Base-by-base conservation (phyloP, 2,888 invertebrate species). In the Antitype chi region DNA sequence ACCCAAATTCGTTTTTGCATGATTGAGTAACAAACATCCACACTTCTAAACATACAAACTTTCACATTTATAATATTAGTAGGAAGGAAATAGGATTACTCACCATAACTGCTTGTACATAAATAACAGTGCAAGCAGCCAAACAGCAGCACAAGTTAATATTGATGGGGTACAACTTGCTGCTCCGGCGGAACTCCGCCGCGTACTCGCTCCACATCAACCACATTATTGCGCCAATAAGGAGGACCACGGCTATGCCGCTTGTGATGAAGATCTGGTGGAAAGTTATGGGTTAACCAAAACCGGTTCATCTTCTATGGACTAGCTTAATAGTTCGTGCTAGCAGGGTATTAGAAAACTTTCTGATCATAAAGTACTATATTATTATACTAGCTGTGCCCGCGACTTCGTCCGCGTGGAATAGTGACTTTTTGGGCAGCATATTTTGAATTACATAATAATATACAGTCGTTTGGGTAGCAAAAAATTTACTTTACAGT, bases 71-170 rank as follows among this genome's bases (percentile, higher is more conserved):
- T n/a, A n/a, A n/a, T n/a, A n/a, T n/a, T n/a, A n/a, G n/a, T n/a
- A n/a, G n/a, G n/a, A n/a, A n/a, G n/a, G 32, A 32, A 32, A 38
- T 38, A 38, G 38, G 3, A 47, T 47, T 11, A 66, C 96, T 95
- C 92, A 98, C 98, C 96, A 97, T 97, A 81, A 97, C 97, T 79
- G 98, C 98, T 79, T 98, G 95, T 90, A 98, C 97, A 90, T 98
- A 98, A 63, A 97, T 97, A 25, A 97, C 91, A 82, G 97, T 97
- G 77, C 97, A 97, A 38, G 97, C 95, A 53, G 97, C 96, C 43
- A 98, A 94, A 81, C 97, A 97, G 74, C 97, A 95, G 89, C 97
- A 97, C 53, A 97, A 93, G 90, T 98, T 97, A 67, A 98, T 96
- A 76, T 96, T 96, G 49, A 97, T 96, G 0, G 97, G 97, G 87